Evolutionary conservation across 2,113 vertebrate species (phyloP).

Genomic region (Alaudala cheleensis): DNA sequence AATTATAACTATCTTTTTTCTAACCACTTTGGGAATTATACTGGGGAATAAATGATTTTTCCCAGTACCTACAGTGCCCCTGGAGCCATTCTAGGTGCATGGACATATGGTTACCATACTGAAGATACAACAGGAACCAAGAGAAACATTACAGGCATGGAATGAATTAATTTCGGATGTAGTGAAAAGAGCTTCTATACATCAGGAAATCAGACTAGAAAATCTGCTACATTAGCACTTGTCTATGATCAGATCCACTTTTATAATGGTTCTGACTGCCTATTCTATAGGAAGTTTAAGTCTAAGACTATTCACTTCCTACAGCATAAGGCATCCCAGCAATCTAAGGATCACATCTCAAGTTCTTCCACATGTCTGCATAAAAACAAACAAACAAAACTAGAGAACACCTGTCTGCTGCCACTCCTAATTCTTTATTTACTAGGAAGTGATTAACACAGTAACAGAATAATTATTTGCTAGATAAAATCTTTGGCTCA

Average conservation of each 20-base stretch:
- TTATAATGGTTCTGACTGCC: neutral
- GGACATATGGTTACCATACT: neutral
- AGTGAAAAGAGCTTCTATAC: neutral
- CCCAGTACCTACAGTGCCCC: neutral
- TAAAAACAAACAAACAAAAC: neutral
- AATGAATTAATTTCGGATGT: neutral
- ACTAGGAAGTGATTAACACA: neutral
- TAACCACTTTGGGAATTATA: neutral
- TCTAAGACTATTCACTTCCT: neutral
- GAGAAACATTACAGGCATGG: neutral
- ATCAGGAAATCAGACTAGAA: neutral
- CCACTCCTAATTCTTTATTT: neutral
- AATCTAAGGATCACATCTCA: neutral
- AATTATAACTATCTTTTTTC: neutral
- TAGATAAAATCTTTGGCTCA: neutral
- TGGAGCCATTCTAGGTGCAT: neutral
- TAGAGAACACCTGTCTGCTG: neutral
- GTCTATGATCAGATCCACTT: neutral
- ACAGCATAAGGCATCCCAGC: neutral
- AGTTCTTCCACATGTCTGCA: neutral
- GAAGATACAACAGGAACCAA: neutral
- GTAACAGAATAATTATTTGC: neutral
- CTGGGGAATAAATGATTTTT: neutral
- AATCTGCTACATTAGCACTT: neutral
- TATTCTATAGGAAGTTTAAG: neutral